These are phyloP conservation scores for Homarus americanus DNA, from an alignment of 1,140 invertebrate species.

Conservation along the genomic window DNA sequence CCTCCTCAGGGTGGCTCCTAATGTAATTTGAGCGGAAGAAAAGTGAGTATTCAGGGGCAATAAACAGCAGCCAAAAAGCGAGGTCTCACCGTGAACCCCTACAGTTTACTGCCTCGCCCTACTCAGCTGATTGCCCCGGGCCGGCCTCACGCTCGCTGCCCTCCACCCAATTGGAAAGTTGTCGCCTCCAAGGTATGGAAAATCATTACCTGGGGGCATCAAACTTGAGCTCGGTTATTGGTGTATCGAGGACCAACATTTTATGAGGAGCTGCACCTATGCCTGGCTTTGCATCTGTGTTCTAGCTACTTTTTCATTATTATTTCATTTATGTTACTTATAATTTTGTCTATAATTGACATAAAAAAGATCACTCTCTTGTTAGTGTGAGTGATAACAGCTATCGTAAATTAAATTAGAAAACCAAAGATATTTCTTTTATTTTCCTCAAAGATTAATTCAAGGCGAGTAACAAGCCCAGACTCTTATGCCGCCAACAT, in stretches of 20 bases:
- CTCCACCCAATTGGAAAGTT: conserved; percentile 23
- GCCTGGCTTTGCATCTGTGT: no score
- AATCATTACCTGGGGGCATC: conserved; percentile 36
- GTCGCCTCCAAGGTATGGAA: conserved; percentile 29
- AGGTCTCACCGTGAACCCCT: background rate
- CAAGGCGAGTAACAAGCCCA: no score
- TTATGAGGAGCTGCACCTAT: conserved; percentile 5
- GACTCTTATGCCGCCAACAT: no score
- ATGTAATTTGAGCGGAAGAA: background rate
- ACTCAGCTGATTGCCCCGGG: background rate
- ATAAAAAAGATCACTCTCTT: no score
- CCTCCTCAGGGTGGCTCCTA: background rate
- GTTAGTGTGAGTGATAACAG: no score
- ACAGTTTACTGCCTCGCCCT: background rate
- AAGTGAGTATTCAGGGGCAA: background rate
- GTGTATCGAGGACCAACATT: conserved; percentile 19
- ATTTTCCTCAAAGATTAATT: no score
- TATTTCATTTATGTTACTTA: no score
- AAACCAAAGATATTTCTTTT: no score
- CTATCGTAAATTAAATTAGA: no score
- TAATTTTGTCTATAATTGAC: no score
- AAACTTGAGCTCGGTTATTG: conserved; percentile 21
- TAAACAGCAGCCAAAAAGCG: background rate
- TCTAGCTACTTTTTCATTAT: no score
- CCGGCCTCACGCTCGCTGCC: background rate